Base-by-base conservation (phyloP, 1,140 invertebrate species). In the Tetramorium parvispinum region DNA sequence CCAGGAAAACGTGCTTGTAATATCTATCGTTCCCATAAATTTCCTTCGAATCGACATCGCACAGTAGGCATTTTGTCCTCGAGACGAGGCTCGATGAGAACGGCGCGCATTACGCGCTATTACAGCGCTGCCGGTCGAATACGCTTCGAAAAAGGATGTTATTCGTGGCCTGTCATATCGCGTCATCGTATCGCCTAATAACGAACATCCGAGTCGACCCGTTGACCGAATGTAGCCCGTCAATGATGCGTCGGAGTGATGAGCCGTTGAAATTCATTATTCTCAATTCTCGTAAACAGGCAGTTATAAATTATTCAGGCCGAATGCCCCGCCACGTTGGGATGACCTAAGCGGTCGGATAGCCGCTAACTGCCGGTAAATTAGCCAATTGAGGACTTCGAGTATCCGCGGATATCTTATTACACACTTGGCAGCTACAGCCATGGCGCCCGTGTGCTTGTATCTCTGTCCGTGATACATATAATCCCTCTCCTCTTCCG, bases 321-420 rank as follows among this genome's bases (percentile, higher is more conserved):
- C 94, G 94, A 95, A 94, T 91, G 91, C 91, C 91, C 92, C 89
- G 92, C 92, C 90, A 94, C 91, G 93, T 94, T 94, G 92, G 91
- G 92, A 95, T 95, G 94, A 95, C 93, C 94, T 95, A 95, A 94
- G 94, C 94, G 94, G 85, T 94, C 92, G 94, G 91, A 94, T 94
- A 95, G 94, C 92, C 91, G 93, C 93, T 94, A 95, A 94, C 94
- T 95, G 94, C 94, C 93, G 93, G 92, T 94, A 95, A 95, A 95
- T 95, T 95, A 95, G 93, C 94, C 95, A 95, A 95, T 95, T 95
- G 95, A 95, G 95, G 94, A 93, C 95, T 95, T 95, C 94, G 95
- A 95, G 94, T 95, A 94, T 95, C 95, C 95, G 95, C 95, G 94
- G 95, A 95, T 95, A 95, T 95, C 95, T 95, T 95, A 95, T 95